Percentiles rank a stretch among this genome's conserved stretches.
Conservation (phyloP, 1,140 invertebrate genomes). For the Globodera rostochiensis region DNA sequence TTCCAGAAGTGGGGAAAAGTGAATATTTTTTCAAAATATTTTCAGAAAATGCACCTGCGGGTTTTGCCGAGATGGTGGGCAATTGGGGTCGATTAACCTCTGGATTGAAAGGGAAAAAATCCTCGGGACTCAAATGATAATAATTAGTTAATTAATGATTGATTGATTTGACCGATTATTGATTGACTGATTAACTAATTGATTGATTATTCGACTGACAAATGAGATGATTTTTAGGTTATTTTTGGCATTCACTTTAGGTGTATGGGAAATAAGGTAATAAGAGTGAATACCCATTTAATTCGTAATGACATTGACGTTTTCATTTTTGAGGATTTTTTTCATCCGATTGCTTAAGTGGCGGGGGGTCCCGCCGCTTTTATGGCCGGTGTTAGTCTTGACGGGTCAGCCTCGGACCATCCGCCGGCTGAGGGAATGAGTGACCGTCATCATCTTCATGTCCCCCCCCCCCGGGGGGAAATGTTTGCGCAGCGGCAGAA, state of each 20-base stretch:
- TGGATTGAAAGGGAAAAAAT: not conserved
- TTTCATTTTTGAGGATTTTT: no score
- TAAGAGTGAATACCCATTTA: no score
- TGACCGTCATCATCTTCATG: not conserved
- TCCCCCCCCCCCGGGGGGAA: not conserved
- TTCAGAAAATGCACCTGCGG: not conserved
- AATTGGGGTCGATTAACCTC: not conserved
- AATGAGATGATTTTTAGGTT: no score
- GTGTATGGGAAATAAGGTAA: no score
- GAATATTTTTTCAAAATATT: not conserved
- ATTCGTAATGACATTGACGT: no score
- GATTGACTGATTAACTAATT: no score
- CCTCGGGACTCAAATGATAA: no score
- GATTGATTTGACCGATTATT: not conserved
- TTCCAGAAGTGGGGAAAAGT: not conserved
- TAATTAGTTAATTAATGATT: not conserved
- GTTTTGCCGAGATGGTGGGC: no score
- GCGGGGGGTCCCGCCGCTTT: not conserved
- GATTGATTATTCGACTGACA: no score
- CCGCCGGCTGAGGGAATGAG: not conserved
- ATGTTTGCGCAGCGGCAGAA: constrained; percentile 5
- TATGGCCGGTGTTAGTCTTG: not conserved
- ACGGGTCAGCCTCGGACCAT: not conserved
- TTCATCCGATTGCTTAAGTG: not conserved
- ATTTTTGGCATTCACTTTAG: no score